Conservation (phyloP, 37 sponge, comb jelly and placozoan genomes). For the Hormiphora californensis region DNA sequence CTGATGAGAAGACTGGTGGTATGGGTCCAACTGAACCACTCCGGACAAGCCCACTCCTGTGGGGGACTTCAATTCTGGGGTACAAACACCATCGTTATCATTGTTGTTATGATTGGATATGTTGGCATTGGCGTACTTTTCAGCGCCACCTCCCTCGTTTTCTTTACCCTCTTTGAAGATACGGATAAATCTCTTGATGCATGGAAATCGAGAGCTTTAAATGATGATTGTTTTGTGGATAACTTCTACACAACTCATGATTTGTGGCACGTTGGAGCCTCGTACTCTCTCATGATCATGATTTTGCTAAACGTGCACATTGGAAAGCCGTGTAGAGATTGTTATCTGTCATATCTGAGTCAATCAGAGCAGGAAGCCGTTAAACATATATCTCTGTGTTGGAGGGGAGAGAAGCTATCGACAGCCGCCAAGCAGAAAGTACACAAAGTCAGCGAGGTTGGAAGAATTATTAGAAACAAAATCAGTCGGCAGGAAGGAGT, state of each 20-base stretch:
- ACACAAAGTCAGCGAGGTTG: too few species aligned
- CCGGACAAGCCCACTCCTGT: neutral
- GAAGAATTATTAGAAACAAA: too few species aligned
- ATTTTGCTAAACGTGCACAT: neutral
- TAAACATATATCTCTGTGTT: neutral
- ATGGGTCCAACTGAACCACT: neutral
- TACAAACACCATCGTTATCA: neutral
- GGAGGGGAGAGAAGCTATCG: too few species aligned
- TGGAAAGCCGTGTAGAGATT: slow-evolving; percentile 4
- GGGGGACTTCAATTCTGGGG: slow-evolving; percentile 9
- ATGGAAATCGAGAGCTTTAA: neutral
- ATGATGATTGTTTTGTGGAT: neutral
- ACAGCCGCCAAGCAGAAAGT: too few species aligned
- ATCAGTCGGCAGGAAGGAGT: too few species aligned
- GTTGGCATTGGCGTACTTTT: neutral
- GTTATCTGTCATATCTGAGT: neutral
- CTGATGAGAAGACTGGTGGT: neutral
- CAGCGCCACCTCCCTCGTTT: neutral
- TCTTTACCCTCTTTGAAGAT: neutral
- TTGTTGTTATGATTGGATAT: neutral
- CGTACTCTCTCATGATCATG: neutral
- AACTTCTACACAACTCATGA: neutral
- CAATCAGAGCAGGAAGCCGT: neutral
- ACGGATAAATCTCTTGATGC: neutral
- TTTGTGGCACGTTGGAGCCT: slow-evolving; percentile 1